These are phyloP conservation scores for Amblyornis subalaris DNA, from an alignment of 2,113 vertebrate genomes.

Conservation along the genomic window DNA sequence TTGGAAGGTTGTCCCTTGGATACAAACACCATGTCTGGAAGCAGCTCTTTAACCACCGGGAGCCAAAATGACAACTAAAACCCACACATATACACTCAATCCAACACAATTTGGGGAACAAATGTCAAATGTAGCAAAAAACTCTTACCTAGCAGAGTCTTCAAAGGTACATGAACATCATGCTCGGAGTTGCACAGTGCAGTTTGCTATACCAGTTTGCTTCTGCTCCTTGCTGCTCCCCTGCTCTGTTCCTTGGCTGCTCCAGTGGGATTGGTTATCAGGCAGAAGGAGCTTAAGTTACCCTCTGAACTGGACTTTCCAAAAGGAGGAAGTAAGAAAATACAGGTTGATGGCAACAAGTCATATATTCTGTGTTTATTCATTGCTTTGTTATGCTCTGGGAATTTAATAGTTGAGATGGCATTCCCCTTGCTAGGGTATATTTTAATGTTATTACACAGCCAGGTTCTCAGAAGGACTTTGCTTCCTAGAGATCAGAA, in stretches of 20 bases:
- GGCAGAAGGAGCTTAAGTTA: background rate
- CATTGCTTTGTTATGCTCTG: background rate
- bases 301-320: background rate
- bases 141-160: background rate
- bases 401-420: background rate
- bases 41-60: background rate
- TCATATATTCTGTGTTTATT: background rate
- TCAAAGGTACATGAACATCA: accelerated
- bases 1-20: background rate
- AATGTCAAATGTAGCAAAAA: background rate
- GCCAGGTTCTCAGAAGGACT: background rate
- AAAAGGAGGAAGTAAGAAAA: constrained; percentile 32
- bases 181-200: background rate
- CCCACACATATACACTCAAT: accelerated
- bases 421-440: background rate
- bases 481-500: background rate
- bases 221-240: background rate
- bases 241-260: background rate
- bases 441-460: background rate
- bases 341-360: background rate
- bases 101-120: background rate
- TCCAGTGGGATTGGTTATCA: background rate
- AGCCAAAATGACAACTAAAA: background rate
- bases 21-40: background rate
- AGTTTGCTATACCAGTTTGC: background rate